Base-by-base conservation (phyloP, 1,140 invertebrate genomes). In the Drosophila mayri region DNA sequence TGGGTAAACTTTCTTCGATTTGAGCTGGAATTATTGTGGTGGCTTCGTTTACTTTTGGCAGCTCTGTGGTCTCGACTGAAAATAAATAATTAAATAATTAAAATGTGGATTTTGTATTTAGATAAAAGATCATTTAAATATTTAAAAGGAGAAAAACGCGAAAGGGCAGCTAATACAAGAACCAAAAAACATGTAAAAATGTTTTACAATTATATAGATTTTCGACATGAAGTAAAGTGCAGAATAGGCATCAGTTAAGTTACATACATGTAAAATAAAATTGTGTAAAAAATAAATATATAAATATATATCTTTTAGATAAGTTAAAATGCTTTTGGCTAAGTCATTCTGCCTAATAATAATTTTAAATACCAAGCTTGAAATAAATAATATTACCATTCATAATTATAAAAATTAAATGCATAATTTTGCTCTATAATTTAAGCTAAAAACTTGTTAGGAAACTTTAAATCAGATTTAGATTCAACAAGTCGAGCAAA, bases 51-150 rank as follows among this genome's bases (percentile, higher is more conserved):
- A 67, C 12, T 25, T 88, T 72, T 35, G 50, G 16, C 0, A 58
- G 28, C 9, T 43, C 1, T 44, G 85, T 75, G 25, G 84, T 32
- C 62, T 90, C 85, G 50, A 67, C 84, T 88, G 55, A 55, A 75
- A 38, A 12, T 8, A 38, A 49, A 11, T 28, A 20, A 16, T 18
- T 28, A 14, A 20, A 20, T 28, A 4, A 8, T 52, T 20, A 2
- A n/a, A n/a, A n/a, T n/a, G n/a, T n/a, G n/a, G n/a, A n/a, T n/a
- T n/a, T n/a, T n/a, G n/a, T n/a, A n/a, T n/a, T n/a, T n/a, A n/a
- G n/a, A n/a, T n/a, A n/a, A n/a, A n/a, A n/a, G n/a, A n/a, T n/a
- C n/a, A n/a, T n/a, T n/a, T n/a, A n/a, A n/a, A n/a, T n/a, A n/a
- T n/a, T n/a, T n/a, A n/a, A n/a, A n/a, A n/a, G n/a, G n/a, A n/a